Evolutionary conservation across 2,888 invertebrate species (phyloP), one percentile per base, ranked within the genome.

Genomic region (Endomychus coccineus): DNA sequence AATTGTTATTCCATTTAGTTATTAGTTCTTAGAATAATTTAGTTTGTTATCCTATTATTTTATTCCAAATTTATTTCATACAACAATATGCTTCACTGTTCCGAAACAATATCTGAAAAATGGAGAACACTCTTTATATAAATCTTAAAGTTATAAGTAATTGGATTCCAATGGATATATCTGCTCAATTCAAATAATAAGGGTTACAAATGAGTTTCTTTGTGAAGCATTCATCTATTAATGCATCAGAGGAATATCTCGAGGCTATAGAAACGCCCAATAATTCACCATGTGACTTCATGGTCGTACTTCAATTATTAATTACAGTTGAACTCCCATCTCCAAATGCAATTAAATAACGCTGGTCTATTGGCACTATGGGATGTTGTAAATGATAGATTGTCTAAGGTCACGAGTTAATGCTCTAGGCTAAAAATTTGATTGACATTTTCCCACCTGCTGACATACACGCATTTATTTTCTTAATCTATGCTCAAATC

Each of bases 341-440:
- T 19, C 21, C 21, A 19, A 19, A 19, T 19, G 21, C 21, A 19
- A 19, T 19, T 19, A 19, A 19, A 19, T n/a, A 19, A n/a, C 21
- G 6, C 6, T 19, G 21, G 21, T 19, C 21, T 19, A 19, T 19
- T 19, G 21, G 21, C 21, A 19, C 21, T 19, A n/a, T 6, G 21
- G n/a, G 6, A n/a, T 19, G 21, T 6, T n/a, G 21, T 7, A n/a
- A n/a, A 19, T 19, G 21, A 19, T 19, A 19, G 21, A 19, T 19
- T 19, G 21, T 19, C 21, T 19, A 19, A 19, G 21, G 21, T 19
- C 21, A 19, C 21, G 21, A 19, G 21, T 19, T 19, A n/a, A 7
- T 19, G 6, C 21, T 7, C n/a, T 19, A 6, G 21, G 21, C 21
- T 19, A 19, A 19, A 19, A 19, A 19, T 19, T 7, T 19, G 21